phyloP scores from a whole-genome alignment of 2,888 invertebrate genomes.

The Hypercompe scribonia region DNA sequence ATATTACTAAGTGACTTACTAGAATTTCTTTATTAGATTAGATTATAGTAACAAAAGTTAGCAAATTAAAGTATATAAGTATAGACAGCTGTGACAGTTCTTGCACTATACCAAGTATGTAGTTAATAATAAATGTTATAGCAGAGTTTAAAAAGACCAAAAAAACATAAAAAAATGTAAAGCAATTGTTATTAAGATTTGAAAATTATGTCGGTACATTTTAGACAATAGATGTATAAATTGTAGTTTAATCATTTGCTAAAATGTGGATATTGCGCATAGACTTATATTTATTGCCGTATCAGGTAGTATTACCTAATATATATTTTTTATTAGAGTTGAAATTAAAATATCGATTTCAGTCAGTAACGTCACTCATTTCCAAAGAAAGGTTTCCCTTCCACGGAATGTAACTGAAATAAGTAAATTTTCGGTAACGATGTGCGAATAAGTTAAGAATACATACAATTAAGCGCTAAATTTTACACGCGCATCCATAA shows the following conservation, averaged over 20 bases:
- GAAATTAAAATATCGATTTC: conserved; percentile 42
- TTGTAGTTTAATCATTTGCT: conserved; percentile 8
- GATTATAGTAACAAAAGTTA: conserved; percentile 32
- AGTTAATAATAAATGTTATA: not conserved
- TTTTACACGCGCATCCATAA: conserved; percentile 65
- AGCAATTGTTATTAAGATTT: conserved; percentile 28
- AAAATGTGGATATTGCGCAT: conserved; percentile 11
- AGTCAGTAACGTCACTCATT: not conserved
- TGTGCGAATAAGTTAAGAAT: conserved; percentile 60
- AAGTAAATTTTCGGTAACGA: conserved; percentile 49
- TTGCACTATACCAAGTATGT: not conserved
- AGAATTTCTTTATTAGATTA: conserved; percentile 45
- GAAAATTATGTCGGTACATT: not conserved
- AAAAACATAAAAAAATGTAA: conserved; percentile 34
- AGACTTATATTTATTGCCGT: not conserved
- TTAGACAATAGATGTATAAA: conserved; percentile 16
- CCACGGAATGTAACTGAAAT: conserved; percentile 46
- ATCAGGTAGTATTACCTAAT: not conserved
- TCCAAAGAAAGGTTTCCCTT: conserved; percentile 34
- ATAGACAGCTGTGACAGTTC: conserved; percentile 8
- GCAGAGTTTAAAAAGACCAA: conserved; percentile 28
- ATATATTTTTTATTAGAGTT: conserved; percentile 30
- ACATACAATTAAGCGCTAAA: conserved; percentile 72
- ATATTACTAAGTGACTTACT: conserved; percentile 39
- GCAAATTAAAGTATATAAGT: conserved; percentile 26